Base-by-base conservation (phyloP, 2,888 invertebrate species). In the Perizoma flavofasciatum region DNA sequence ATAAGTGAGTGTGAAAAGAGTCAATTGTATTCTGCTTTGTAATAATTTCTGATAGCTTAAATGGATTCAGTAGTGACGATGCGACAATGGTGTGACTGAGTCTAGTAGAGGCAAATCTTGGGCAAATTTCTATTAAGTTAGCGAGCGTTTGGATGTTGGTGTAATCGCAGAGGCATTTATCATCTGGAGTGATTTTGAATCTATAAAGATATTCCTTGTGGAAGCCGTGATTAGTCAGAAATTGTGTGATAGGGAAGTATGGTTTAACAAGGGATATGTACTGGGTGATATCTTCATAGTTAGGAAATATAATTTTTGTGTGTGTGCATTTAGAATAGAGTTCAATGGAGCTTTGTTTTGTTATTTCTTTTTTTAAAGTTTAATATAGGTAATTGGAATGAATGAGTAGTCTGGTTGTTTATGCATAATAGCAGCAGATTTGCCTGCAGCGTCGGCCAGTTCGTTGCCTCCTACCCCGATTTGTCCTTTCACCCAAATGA, bases 11-110 rank as follows among this genome's bases (percentile, higher is more conserved):
- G 44, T 44, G 44, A 5, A 44, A 44, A 5, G 44, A 44, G 2
- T 44, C 11, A 5, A 11, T n/a, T 4, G 44, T 11, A 5, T 3
- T 4, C 8, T 44, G 4, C 2, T 10, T 11, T 5, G 4, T 5
- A 4, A 44, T 44, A 44, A 44, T 44, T 10, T 11, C 7, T 58
- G 58, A 61, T 58, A 61, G 58, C 49, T 61, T 55, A 61, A 59
- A 58, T 60, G 57, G 61, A 55, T 65, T 50, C 51, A 59, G 53
- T 61, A 65, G 56, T 60, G 58, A 55, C 58, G 55, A 55, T 62
- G 59, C 56, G 55, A 55, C 57, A 60, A 50, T 49, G 41, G 49
- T 49, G 39, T 56, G 55, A 4, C 35, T 37, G 44, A 35, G 37
- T 44, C 55, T 33, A 5, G 40, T 8, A 11, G 4, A 10, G 5